phyloP scores from a whole-genome alignment of 1,140 invertebrate species.

The Nasonia giraulti region DNA sequence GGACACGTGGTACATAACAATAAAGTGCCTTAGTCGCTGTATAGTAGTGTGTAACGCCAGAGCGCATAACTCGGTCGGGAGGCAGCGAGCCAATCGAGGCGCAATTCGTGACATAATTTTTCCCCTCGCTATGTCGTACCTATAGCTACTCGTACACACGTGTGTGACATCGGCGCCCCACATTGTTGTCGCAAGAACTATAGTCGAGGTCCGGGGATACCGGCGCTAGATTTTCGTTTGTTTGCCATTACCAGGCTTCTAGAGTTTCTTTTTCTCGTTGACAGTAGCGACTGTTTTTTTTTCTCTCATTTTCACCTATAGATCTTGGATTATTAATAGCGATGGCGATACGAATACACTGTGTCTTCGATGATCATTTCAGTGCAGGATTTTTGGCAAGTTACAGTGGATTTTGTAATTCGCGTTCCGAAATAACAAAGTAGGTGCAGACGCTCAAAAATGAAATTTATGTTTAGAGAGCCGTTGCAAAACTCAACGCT shows the following conservation, averaged over 20 bases:
- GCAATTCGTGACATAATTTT: constrained; percentile 24
- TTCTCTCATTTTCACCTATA: no score
- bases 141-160: not conserved
- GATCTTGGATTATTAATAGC: no score
- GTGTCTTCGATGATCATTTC: not conserved
- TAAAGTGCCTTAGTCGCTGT: not conserved
- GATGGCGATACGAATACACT: no score
- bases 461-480: no score
- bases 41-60: not conserved
- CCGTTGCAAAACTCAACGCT: no score
- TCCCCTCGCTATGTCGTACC: not conserved
- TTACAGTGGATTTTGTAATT: not conserved
- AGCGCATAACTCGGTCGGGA: not conserved
- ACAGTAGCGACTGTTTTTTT: no score
- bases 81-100: constrained; percentile 15
- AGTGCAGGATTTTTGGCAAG: not conserved
- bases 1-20: not conserved
- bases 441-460: not conserved
- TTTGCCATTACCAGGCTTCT: not conserved
- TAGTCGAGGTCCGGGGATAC: not conserved
- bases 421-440: not conserved
- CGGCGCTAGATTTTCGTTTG: not conserved
- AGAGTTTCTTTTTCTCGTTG: not conserved
- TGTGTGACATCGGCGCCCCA: not conserved
- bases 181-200: not conserved